Evolutionary conservation across 2,888 invertebrate genomes (phyloP).

Genomic region (Byasa hedistus): DNA sequence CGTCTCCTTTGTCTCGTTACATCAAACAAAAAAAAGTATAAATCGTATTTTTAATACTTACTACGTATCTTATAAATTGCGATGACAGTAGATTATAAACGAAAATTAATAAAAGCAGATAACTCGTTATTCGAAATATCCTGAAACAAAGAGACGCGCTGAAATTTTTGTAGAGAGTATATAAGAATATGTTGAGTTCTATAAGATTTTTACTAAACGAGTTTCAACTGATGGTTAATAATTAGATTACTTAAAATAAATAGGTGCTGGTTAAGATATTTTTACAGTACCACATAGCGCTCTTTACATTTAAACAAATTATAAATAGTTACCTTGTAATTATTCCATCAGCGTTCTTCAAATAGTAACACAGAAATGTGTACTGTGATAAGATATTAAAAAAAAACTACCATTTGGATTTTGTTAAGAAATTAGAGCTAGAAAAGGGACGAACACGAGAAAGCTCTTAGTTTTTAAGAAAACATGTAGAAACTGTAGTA

Average conservation of each 20-base stretch:
- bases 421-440: not conserved
- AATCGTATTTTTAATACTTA: conserved; percentile 40
- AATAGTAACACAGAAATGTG: no score
- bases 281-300: no score
- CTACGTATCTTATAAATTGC: conserved; percentile 59
- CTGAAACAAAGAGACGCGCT: not conserved
- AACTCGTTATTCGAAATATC: conserved; percentile 46
- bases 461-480: not conserved
- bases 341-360: no score
- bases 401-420: no score
- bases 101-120: conserved; percentile 46
- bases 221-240: no score
- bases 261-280: no score
- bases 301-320: no score
- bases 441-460: not conserved
- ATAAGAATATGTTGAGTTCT: not conserved
- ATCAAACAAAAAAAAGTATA: no score
- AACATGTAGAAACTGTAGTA: not conserved
- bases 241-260: no score
- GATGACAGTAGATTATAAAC: conserved; percentile 49
- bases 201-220: not conserved
- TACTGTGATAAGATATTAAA: no score
- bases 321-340: no score
- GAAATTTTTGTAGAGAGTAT: not conserved
- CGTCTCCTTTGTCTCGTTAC: no score